A percentile compares a stretch with the other conserved stretches of the same genome.
These are phyloP conservation scores for Rhinolophus sinicus DNA, from an alignment of 2,113 vertebrate genomes.

Conservation along the genomic window DNA sequence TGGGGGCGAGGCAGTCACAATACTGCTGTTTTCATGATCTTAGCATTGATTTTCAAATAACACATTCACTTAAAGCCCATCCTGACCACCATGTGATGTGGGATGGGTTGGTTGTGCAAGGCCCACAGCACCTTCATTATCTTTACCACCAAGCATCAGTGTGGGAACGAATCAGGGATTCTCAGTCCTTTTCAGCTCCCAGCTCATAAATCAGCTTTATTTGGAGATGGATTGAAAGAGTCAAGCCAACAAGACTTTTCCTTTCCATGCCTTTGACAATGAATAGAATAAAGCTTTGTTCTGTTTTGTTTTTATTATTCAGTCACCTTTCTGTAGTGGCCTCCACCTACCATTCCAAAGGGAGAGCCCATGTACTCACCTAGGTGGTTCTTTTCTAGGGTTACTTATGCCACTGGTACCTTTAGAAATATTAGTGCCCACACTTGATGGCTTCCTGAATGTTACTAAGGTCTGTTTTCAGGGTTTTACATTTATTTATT, in stretches of 20 bases:
- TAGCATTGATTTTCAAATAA: conserved; percentile 44
- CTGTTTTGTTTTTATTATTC: background rate
- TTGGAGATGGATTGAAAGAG: background rate
- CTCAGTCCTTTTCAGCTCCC: background rate
- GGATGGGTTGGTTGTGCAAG: background rate
- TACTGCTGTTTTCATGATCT: background rate
- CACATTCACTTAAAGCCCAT: background rate
- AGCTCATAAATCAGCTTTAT: conserved; percentile 25
- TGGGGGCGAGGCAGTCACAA: background rate
- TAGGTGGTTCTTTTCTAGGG: background rate
- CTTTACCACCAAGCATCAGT: background rate
- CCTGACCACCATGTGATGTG: background rate
- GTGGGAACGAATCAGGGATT: background rate
- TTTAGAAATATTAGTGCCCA: background rate
- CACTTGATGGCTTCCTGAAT: background rate
- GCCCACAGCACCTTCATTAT: background rate
- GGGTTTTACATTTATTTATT: conserved; percentile 24
- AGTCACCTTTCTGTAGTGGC: background rate
- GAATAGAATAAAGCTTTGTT: conserved; percentile 10
- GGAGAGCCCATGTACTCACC: background rate
- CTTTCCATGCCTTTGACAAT: conserved; percentile 15
- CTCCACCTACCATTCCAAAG: background rate
- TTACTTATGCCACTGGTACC: background rate
- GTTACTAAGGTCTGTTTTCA: background rate
- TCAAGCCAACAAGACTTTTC: background rate